phyloP scores from a whole-genome alignment of 2,797 vertebrate species.

The Limosa lapponica region DNA sequence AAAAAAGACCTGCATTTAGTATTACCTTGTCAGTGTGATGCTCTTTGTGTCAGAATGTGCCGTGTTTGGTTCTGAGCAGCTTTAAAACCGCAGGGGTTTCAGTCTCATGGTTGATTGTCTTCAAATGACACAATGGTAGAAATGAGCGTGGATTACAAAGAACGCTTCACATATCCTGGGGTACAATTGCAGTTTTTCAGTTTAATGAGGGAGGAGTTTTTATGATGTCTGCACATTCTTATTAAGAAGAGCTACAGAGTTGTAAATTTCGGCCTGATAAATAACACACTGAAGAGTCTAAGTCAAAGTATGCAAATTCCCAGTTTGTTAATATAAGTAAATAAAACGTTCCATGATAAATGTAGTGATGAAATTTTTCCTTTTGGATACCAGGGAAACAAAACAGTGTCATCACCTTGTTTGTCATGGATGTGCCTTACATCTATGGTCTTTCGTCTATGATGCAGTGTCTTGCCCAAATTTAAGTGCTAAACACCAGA shows the following conservation, averaged over 20 bases:
- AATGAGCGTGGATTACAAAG: background rate
- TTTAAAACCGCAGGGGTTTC: conserved; percentile 74
- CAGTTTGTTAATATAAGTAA: background rate
- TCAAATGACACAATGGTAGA: background rate
- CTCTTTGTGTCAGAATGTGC: conserved; percentile 74
- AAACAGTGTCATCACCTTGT: background rate
- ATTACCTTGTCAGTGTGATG: conserved; percentile 76
- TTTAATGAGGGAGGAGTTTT: background rate
- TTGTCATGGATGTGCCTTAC: background rate
- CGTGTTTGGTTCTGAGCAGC: conserved; percentile 21
- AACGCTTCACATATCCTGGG: background rate
- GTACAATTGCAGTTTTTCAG: background rate
- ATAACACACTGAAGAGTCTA: background rate
- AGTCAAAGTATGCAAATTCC: background rate
- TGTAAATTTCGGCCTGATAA: background rate
- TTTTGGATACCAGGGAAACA: background rate
- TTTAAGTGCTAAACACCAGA: background rate
- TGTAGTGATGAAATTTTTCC: background rate
- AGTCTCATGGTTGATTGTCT: conserved; percentile 16
- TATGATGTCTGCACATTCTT: background rate
- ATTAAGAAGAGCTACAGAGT: background rate
- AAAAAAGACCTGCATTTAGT: conserved; percentile 79
- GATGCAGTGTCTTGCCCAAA: background rate
- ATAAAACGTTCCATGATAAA: background rate
- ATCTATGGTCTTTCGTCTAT: rapidly evolving